Evolutionary conservation across 2,888 invertebrate genomes (phyloP).

Genomic region (Cantharis nigra): DNA sequence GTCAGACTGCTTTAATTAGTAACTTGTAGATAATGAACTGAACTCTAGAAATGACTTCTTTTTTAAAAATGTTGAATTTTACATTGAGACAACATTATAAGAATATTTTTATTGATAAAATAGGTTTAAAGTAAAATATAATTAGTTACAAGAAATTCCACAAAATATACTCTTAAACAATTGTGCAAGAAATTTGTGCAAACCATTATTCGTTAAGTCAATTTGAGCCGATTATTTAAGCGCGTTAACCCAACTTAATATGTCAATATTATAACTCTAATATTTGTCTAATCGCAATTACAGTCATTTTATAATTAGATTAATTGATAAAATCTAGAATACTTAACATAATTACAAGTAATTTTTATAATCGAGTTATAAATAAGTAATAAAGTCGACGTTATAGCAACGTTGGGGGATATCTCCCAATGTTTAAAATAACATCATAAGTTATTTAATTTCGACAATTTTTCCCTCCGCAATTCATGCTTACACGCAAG

Average conservation of each 20-base stretch:
- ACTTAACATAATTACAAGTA: neutral
- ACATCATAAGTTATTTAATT: neutral
- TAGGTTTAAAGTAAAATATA: neutral
- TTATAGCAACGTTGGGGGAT: no score
- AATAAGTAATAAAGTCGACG: no score
- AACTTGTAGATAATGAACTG: neutral
- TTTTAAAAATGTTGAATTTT: no score
- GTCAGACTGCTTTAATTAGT: neutral
- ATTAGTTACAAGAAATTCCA: neutral
- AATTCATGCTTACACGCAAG: neutral
- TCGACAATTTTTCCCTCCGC: neutral
- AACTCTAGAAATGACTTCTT: neutral
- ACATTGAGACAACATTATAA: no score
- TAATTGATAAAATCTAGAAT: neutral
- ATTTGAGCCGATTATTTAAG: neutral
- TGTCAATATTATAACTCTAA: neutral
- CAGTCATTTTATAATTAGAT: neutral
- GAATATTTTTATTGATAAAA: neutral
- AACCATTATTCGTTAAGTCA: neutral
- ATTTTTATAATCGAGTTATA: no score
- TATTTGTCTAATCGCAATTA: neutral
- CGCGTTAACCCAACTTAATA: neutral
- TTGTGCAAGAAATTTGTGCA: neutral
- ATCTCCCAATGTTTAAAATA: neutral
- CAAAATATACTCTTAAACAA: neutral